Evolutionary conservation across 2,888 invertebrate species (phyloP), one percentile per base, ranked within the genome.

Genomic region (Tenthredo amoena): DNA sequence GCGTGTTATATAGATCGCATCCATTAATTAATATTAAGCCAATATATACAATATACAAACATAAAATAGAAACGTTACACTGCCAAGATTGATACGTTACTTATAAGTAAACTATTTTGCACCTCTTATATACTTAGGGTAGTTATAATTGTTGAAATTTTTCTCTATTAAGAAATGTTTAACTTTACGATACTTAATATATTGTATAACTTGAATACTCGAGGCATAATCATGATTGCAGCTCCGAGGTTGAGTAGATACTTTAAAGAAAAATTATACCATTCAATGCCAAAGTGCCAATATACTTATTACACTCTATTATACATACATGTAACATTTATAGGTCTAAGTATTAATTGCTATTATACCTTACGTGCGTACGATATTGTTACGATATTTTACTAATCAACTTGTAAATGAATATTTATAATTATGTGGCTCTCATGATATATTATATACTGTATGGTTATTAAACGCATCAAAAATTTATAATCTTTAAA

Each of bases 91-190:
- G 79, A 62, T 50, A 31, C 26, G 21, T 68, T 83, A 83, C 68
- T 83, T 84, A 18, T 85, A 85, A 87, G 76, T 77, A 77, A 86
- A 50, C 62, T 87, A 85, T 85, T 86, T 87, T 84, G 85, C 86
- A 84, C 84, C 81, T 86, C 83, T 86, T 85, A 83, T 62, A 68
- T 68, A 34, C 72, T 68, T 88, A 86, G 86, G 76, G 85, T 62
- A 65, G 2, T 21, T 34, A 34, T 72, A 84, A 37, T 55, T 84
- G n/a, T 77, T 21, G 58, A 50, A 18, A 68, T 15, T 68, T 68
- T 31, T 34, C 31, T 68, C 6, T 31, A 34, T 34, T 68, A 34
- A 68, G 68, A 18, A 34, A 34, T 34, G 68, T 18, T 68, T 68
- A 31, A 68, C 68, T 34, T 68, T 31, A 68, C 26, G 31, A 68